Conservation (phyloP, 30 jellyfish, hydroid and myxozoan genomes). For the Aurelia sp. region DNA sequence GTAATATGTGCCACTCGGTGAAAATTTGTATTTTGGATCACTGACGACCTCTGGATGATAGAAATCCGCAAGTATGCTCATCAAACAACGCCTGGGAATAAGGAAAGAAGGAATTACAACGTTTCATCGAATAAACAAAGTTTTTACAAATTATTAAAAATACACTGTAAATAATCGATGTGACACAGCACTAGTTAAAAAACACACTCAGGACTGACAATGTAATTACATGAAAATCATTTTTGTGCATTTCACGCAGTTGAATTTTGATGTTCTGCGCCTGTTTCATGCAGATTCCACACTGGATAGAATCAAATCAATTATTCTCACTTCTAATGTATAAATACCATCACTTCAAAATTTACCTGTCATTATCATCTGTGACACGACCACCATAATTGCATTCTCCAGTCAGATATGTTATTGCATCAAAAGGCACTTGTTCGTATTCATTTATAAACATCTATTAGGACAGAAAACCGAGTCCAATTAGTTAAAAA, state of each 20-base stretch:
- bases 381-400: conserved; percentile 98
- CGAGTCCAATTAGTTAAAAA: too few relatives aligned
- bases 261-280: too few relatives aligned
- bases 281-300: too few relatives aligned
- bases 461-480: conserved; percentile 58
- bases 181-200: too few relatives aligned
- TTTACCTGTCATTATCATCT: conserved; percentile 95
- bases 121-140: too few relatives aligned
- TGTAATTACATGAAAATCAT: too few relatives aligned
- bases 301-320: too few relatives aligned
- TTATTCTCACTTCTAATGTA: too few relatives aligned
- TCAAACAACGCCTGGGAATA: conserved; percentile 83
- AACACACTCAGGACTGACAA: too few relatives aligned
- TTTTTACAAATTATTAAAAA: too few relatives aligned
- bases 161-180: too few relatives aligned
- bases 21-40: conserved; percentile 92
- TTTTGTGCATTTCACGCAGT: too few relatives aligned
- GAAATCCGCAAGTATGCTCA: conserved; percentile 96
- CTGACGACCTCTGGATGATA: conserved; percentile 81
- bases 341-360: background rate
- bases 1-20: conserved; percentile 92
- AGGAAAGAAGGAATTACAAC: background rate
- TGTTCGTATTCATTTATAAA: conserved; percentile 92
- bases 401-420: conserved; percentile 97
- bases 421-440: conserved; percentile 93